Conservation (phyloP, 2,113 vertebrate species). For the Strix aluco region DNA sequence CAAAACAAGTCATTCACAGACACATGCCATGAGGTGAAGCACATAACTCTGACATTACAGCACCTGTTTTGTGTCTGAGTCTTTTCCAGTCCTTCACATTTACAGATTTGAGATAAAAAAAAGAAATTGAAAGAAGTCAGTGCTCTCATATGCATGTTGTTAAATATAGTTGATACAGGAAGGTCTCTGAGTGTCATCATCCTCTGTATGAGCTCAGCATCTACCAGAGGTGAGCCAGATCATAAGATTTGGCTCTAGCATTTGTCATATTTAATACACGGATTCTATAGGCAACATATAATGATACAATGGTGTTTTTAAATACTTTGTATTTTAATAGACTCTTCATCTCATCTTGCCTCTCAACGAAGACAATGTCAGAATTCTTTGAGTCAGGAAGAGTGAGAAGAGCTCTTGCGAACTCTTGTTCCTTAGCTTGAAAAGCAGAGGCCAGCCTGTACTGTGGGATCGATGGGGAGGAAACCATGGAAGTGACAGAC, state of each 20-base stretch:
- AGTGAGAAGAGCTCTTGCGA: neutral
- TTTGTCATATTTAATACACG: neutral
- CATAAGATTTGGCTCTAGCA: neutral
- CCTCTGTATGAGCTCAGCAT: neutral
- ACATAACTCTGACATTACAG: constrained; percentile 47
- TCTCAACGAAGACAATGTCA: neutral
- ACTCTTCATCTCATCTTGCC: neutral
- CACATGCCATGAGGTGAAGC: neutral
- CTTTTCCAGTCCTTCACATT: constrained; percentile 15
- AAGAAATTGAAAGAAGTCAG: neutral
- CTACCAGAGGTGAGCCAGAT: neutral
- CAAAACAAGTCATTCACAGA: neutral
- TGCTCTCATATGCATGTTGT: neutral
- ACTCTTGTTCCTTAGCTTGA: neutral
- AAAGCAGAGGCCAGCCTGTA: neutral
- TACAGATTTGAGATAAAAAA: constrained; percentile 16
- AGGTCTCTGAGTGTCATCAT: neutral
- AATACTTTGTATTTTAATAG: neutral
- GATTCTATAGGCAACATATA: neutral
- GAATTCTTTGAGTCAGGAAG: neutral
- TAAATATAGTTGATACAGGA: neutral
- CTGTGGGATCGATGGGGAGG: neutral
- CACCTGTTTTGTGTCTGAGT: constrained; percentile 21
- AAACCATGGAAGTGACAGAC: neutral
- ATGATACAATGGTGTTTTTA: neutral